phyloP scores from a whole-genome alignment of 2,113 vertebrate species.

The Antennarius striatus region DNA sequence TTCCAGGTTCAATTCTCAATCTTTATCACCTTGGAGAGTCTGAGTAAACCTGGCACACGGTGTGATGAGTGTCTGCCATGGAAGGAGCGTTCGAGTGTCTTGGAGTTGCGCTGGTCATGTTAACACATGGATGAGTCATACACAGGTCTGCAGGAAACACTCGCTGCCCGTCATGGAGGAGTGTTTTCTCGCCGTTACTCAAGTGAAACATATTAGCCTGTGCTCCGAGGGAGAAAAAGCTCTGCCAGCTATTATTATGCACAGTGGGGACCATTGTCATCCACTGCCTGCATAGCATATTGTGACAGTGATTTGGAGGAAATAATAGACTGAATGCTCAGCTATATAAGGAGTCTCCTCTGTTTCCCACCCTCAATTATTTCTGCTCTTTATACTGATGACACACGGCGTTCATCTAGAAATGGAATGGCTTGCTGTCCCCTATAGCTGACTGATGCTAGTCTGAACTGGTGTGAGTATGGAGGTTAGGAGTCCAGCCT shows the following conservation, averaged over 20 bases:
- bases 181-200: slow-evolving; percentile 17
- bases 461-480: background rate
- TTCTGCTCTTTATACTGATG: background rate
- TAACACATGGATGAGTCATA: slow-evolving; percentile 30
- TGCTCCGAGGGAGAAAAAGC: slow-evolving; percentile 4
- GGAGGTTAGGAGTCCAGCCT: slow-evolving; percentile 3
- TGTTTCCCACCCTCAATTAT: slow-evolving; percentile 13
- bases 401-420: background rate
- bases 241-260: slow-evolving; percentile 21
- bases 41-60: too few relatives aligned
- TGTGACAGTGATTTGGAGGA: slow-evolving; percentile 24
- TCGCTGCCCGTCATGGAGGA: background rate
- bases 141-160: slow-evolving; percentile 2
- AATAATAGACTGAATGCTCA: slow-evolving; percentile 25
- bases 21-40: too few relatives aligned
- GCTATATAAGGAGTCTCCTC: slow-evolving; percentile 12
- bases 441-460: background rate
- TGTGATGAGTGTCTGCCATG: background rate
- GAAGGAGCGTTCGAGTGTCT: background rate
- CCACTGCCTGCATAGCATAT: slow-evolving; percentile 7
- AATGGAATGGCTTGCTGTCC: background rate
- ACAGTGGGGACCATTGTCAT: slow-evolving; percentile 8
- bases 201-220: slow-evolving; percentile 24
- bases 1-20: too few relatives aligned
- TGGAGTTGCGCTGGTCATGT: too few relatives aligned